These are phyloP conservation scores for Drosophila buzzatii DNA, from an alignment of 2,888 invertebrate genomes.

Conservation along the genomic window DNA sequence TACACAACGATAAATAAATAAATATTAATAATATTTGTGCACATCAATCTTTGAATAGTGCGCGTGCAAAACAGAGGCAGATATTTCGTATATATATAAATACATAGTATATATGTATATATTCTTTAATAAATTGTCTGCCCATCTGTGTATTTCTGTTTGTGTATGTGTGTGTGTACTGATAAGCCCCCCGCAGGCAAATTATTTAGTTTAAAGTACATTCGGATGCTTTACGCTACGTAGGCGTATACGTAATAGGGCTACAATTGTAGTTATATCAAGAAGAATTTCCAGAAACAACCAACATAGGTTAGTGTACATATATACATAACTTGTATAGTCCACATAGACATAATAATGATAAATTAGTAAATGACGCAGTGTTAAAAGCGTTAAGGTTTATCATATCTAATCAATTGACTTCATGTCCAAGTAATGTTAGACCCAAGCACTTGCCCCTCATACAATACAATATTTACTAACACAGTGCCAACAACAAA, in stretches of 20 bases:
- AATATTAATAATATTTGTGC: constrained; percentile 15
- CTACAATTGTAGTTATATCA: constrained; percentile 9
- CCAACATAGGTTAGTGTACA: constrained; percentile 31
- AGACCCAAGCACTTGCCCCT: constrained; percentile 7
- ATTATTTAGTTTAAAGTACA: constrained; percentile 28
- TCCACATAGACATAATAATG: constrained; percentile 50
- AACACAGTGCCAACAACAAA: constrained; percentile 18
- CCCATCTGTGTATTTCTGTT: constrained; percentile 8
- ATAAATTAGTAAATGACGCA: constrained; percentile 78
- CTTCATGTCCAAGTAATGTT: constrained; percentile 55
- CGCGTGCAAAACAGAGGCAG: constrained; percentile 18
- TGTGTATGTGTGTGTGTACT: constrained; percentile 22
- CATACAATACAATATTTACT: constrained; percentile 48
- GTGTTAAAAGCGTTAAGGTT: constrained; percentile 49
- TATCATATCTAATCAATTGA: constrained; percentile 57
- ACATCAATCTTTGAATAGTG: constrained; percentile 12
- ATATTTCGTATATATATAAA: constrained; percentile 6
- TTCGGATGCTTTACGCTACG: constrained; percentile 31
- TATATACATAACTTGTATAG: not conserved
- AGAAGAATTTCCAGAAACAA: constrained; percentile 43
- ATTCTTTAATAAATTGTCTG: constrained; percentile 14
- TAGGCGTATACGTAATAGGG: constrained; percentile 68
- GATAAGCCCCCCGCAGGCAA: constrained; percentile 45
- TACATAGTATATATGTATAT: constrained; percentile 8
- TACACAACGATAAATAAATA: constrained; percentile 18